Conservation (phyloP, 2,113 vertebrate genomes). For the Scopus umbretta region DNA sequence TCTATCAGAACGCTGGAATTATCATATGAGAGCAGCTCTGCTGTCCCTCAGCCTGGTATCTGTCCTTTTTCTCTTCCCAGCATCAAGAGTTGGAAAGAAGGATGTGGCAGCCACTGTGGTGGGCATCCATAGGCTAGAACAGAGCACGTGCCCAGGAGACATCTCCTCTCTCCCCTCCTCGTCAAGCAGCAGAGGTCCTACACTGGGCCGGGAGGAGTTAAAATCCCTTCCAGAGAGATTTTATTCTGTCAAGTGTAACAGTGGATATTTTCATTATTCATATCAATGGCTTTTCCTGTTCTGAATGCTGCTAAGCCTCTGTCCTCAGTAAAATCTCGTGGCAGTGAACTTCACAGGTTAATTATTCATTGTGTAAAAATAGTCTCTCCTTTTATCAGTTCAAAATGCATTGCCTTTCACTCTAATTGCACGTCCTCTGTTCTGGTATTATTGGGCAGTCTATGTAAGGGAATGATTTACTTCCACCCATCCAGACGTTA, state of each 20-base stretch:
- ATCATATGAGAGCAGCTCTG: neutral
- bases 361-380: constrained; percentile 50
- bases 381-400: constrained; percentile 25
- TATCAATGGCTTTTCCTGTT: constrained; percentile 22
- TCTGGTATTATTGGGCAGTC: neutral
- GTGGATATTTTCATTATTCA: constrained; percentile 47
- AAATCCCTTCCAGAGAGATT: constrained; percentile 4
- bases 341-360: constrained; percentile 43
- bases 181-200: neutral
- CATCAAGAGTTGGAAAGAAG: neutral
- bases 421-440: neutral
- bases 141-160: neutral
- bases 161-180: neutral
- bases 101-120: neutral
- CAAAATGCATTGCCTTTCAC: neutral
- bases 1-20: neutral
- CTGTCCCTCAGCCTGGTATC: neutral
- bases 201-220: neutral
- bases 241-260: neutral
- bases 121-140: neutral
- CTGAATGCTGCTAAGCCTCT: neutral
- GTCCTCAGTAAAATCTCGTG: neutral
- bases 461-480: neutral
- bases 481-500: neutral
- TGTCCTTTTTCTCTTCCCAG: neutral